Evolutionary conservation across 2,888 invertebrate species (phyloP), one percentile per base, ranked within the genome.

Genomic region (Torymus tubicola): DNA sequence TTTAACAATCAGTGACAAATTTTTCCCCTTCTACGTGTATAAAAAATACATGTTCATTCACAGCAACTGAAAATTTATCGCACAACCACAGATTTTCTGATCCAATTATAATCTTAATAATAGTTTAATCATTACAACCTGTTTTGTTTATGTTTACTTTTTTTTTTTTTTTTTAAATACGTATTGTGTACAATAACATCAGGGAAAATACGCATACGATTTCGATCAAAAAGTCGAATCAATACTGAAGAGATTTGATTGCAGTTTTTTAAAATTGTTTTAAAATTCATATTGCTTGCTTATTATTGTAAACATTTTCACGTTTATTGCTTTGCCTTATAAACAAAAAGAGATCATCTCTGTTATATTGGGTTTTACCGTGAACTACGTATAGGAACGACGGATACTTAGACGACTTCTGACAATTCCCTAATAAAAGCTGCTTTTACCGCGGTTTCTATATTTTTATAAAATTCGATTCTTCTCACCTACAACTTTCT

Each of bases 321-420:
- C 11, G 1, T 71, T 21, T 71, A 58, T 50, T 16, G 42, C 31
- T 69, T 50, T 60, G 5, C 60, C 24, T 75, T 57, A 18, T 14
- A 61, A 52, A 58, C 42, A 8, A 42, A 42, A 42, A 42, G 42
- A 42, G 42, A 42, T 42, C 42, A 42, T 5, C 42, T 42, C 8
- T 8, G 42, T 8, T 42, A 42, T 42, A 42, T 42, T 42, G 42
- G 8, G 5, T 68, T 13, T 73, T 65, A 14, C n/a, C 24, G 50
- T n/a, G 53, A 61, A 24, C 68, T 76, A 18, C 16, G n/a, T n/a
- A 61, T 31, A 75, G 65, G 53, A 68, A 52, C 67, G 60, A 75
- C 52, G 13, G 21, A 75, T 50, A 21, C 75, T 68, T n/a, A 57
- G 21, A 50, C 52, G 21, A 60, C 21, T n/a, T 71, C 21, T 42